Percentiles rank a stretch among this genome's conserved stretches.
phyloP scores from a whole-genome alignment of 1,140 invertebrate genomes.

The Parapsyche elsis region DNA sequence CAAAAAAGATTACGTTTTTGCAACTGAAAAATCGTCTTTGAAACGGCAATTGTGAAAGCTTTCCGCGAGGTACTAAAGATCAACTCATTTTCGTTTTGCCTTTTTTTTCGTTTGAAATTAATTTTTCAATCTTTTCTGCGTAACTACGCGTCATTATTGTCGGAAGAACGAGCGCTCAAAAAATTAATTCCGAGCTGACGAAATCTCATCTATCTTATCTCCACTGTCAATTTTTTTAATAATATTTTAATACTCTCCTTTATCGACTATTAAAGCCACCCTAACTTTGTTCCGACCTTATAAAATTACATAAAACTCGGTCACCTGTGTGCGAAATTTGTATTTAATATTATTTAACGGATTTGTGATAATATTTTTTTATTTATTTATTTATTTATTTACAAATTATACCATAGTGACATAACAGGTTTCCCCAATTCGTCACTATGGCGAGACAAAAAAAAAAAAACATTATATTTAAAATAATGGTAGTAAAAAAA shows the following conservation, averaged over 20 bases:
- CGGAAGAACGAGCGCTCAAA: background rate
- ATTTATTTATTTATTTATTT: too few relatives aligned
- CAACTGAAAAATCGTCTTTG: background rate
- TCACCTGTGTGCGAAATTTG: too few relatives aligned
- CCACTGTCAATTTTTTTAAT: background rate
- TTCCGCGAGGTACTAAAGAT: background rate
- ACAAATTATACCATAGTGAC: too few relatives aligned
- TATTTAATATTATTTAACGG: too few relatives aligned
- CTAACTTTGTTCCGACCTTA: too few relatives aligned
- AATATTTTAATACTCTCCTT: background rate
- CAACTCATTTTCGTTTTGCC: background rate
- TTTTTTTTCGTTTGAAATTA: background rate
- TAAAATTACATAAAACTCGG: too few relatives aligned
- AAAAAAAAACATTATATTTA: too few relatives aligned
- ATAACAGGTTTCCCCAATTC: too few relatives aligned
- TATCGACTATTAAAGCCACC: too few relatives aligned
- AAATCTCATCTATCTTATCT: background rate
- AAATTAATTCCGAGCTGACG: background rate
- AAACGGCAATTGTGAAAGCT: background rate
- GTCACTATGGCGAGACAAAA: too few relatives aligned
- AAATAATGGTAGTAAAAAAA: too few relatives aligned
- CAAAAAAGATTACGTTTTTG: slow-evolving; percentile 36
- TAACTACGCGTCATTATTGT: background rate
- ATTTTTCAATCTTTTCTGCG: background rate
- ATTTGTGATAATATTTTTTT: background rate